phyloP scores from a whole-genome alignment of 2,797 vertebrate species.

The Aplochiton taeniatus region DNA sequence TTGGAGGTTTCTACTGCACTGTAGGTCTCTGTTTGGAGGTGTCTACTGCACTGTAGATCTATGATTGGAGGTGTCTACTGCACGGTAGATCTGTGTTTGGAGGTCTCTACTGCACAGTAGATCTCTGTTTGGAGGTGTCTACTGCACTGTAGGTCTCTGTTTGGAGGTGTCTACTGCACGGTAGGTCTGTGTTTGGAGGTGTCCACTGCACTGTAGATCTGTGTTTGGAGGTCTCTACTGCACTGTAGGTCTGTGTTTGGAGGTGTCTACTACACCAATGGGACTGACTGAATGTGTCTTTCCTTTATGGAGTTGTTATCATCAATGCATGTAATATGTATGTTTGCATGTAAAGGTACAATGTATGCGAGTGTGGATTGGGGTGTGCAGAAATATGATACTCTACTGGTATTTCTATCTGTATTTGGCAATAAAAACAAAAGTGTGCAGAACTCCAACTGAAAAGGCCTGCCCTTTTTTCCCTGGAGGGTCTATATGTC shows the following conservation, averaged over 20 bases:
- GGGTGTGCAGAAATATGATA: too few relatives aligned
- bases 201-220: slow-evolving; percentile 5
- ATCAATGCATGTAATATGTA: too few relatives aligned
- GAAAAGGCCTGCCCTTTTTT: too few relatives aligned
- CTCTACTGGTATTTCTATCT: too few relatives aligned
- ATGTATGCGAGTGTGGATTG: too few relatives aligned
- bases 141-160: slow-evolving; percentile 4
- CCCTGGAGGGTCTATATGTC: too few relatives aligned
- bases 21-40: slow-evolving; percentile 3
- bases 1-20: not conserved
- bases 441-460: too few relatives aligned
- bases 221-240: not conserved
- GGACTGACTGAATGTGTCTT: too few relatives aligned
- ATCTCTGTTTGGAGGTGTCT: slow-evolving; percentile 3
- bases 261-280: too few relatives aligned
- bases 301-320: too few relatives aligned
- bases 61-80: not conserved
- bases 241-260: slow-evolving; percentile 4
- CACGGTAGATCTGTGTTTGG: slow-evolving; percentile 3
- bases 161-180: not conserved
- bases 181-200: slow-evolving; percentile 4
- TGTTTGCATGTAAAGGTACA: too few relatives aligned
- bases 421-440: too few relatives aligned
- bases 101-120: not conserved
- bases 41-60: slow-evolving; percentile 5